phyloP scores from a whole-genome alignment of 2,888 invertebrate species.

The Gymnosoma rotundatum region DNA sequence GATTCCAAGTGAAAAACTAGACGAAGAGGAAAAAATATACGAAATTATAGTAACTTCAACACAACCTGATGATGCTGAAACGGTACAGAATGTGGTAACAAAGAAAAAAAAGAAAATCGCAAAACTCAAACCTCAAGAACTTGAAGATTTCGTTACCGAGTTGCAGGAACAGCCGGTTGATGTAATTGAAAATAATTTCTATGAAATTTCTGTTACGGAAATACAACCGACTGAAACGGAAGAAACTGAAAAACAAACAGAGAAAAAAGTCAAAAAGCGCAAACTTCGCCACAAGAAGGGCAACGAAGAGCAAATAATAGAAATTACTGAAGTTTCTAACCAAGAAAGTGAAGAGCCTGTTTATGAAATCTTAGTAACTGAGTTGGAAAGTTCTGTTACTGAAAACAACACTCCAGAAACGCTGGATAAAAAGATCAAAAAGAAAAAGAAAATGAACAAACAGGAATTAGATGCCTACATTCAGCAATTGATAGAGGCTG shows the following conservation, averaged over 20 bases:
- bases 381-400: constrained; percentile 76
- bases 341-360: constrained; percentile 81
- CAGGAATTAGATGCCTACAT: constrained; percentile 80
- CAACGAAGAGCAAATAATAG: constrained; percentile 81
- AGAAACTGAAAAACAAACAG: constrained; percentile 70
- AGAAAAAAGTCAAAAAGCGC: constrained; percentile 77
- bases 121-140: constrained; percentile 76
- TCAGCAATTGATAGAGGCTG: constrained; percentile 79
- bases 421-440: constrained; percentile 73
- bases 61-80: constrained; percentile 47
- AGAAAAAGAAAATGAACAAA: constrained; percentile 77
- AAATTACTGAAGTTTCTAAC: constrained; percentile 79
- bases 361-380: constrained; percentile 81
- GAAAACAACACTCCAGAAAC: constrained; percentile 38
- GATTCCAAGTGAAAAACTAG: constrained; percentile 74
- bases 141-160: constrained; percentile 78
- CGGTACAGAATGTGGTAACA: constrained; percentile 68
- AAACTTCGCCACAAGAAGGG: constrained; percentile 80
- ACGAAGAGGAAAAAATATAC: constrained; percentile 71
- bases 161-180: constrained; percentile 75
- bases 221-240: constrained; percentile 77
- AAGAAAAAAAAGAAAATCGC: constrained; percentile 77
- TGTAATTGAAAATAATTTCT: constrained; percentile 73
- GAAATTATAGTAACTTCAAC: constrained; percentile 75
- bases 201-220: constrained; percentile 76